phyloP scores from a whole-genome alignment of 2,888 invertebrate species.

The Coleophora flavipennella region DNA sequence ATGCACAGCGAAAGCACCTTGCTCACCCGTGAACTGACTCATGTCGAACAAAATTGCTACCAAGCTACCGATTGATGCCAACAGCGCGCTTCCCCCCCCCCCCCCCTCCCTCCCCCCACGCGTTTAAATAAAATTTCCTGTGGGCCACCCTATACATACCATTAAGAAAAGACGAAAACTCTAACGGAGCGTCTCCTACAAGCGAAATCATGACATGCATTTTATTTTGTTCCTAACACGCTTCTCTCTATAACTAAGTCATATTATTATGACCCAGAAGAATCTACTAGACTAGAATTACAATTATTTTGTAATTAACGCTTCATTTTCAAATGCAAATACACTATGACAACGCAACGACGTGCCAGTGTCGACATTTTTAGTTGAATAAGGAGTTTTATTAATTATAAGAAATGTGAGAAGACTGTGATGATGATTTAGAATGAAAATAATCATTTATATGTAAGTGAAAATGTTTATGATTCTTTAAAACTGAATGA shows the following conservation, averaged over 20 bases:
- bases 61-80: too few relatives aligned
- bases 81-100: too few relatives aligned
- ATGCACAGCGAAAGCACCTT: too few relatives aligned
- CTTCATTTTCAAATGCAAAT: slow-evolving; percentile 10
- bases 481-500: slow-evolving; percentile 23
- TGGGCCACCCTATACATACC: too few relatives aligned
- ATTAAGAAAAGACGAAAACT: too few relatives aligned
- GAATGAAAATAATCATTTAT: slow-evolving; percentile 43
- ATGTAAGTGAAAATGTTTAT: slow-evolving; percentile 35
- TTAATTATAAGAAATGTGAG: slow-evolving; percentile 49
- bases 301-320: slow-evolving; percentile 14
- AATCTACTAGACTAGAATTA: slow-evolving; percentile 12
- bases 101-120: too few relatives aligned
- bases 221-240: slow-evolving; percentile 14
- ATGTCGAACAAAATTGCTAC: too few relatives aligned
- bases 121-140: too few relatives aligned
- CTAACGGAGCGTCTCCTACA: slow-evolving; percentile 1
- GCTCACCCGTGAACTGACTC: too few relatives aligned
- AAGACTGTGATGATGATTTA: slow-evolving; percentile 68
- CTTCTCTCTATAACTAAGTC: not conserved
- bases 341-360: slow-evolving; percentile 4
- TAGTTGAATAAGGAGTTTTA: slow-evolving; percentile 8
- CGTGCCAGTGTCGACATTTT: slow-evolving; percentile 8
- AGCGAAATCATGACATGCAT: slow-evolving; percentile 15
- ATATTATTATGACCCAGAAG: slow-evolving; percentile 9